These are phyloP conservation scores for Anguilla pacifica DNA, from an alignment of 2,797 vertebrate species.

Conservation along the genomic window DNA sequence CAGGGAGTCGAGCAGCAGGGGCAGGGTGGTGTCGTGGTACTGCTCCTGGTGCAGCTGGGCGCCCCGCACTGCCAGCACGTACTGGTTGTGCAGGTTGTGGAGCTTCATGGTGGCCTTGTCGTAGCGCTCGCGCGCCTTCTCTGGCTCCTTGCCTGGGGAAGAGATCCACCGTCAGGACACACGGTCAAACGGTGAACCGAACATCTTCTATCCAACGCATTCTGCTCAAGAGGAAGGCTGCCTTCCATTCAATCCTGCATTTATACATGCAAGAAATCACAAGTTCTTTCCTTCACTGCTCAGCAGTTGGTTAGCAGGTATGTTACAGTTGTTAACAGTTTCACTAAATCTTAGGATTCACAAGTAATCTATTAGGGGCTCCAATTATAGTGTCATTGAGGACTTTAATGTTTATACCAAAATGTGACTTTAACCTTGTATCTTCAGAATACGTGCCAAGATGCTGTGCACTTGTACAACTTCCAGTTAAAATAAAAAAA, in stretches of 20 bases:
- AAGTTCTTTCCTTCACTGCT: no score
- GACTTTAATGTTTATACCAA: neutral
- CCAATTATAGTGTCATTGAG: neutral
- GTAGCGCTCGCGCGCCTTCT: constrained; percentile 91
- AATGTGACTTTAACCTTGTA: neutral
- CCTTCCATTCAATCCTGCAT: neutral
- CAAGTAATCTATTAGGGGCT: neutral
- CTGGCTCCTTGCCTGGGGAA: constrained; percentile 84
- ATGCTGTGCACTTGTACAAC: neutral
- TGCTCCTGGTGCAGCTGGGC: constrained; percentile 90
- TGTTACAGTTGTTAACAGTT: neutral
- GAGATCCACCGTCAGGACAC: neutral
- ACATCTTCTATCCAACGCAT: neutral
- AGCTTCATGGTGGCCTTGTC: constrained; percentile 95
- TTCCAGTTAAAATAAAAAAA: neutral
- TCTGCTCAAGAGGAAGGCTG: neutral
- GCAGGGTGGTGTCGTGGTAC: constrained; percentile 83
- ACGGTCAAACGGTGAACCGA: neutral
- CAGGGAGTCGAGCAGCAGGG: constrained; percentile 87
- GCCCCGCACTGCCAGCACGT: constrained; percentile 87
- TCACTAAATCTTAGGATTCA: neutral
- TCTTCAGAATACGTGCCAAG: neutral
- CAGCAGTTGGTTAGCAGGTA: neutral
- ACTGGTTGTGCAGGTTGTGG: constrained; percentile 93
- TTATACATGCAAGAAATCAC: no score